Conservation (phyloP, 2,888 invertebrate species). For the Ormyrus nitidulus region DNA sequence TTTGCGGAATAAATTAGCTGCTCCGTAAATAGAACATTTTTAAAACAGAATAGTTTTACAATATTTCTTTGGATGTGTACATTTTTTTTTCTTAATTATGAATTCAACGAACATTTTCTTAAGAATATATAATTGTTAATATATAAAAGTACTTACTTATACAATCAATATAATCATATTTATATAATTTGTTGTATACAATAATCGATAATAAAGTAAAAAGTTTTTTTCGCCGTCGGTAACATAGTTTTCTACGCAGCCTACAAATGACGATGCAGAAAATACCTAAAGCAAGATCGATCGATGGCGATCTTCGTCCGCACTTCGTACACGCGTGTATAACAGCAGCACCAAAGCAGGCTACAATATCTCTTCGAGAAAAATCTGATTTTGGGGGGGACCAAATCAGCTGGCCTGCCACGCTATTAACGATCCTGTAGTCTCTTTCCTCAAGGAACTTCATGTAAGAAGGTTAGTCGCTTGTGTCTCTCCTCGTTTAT, state of each 20-base stretch:
- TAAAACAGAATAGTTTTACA: too few species aligned
- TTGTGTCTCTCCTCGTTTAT: neutral
- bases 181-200: neutral
- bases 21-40: too few species aligned
- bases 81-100: too few species aligned
- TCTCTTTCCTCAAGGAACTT: slow-evolving; percentile 63
- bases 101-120: too few species aligned
- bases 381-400: slow-evolving; percentile 30
- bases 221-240: neutral
- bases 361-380: slow-evolving; percentile 34
- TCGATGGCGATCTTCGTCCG: neutral
- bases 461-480: slow-evolving; percentile 62
- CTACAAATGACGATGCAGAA: neutral
- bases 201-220: neutral
- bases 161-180: neutral
- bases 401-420: slow-evolving; percentile 42
- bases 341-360: too few species aligned
- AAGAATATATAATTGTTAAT: too few species aligned
- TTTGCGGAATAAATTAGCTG: too few species aligned
- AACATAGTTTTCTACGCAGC: neutral
- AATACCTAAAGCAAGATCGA: neutral
- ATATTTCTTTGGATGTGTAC: too few species aligned
- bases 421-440: slow-evolving; percentile 33
- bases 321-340: too few species aligned
- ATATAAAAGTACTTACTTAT: too few species aligned